These are phyloP conservation scores for Oryzias curvinotus DNA, from an alignment of 2,113 vertebrate species.

Conservation along the genomic window DNA sequence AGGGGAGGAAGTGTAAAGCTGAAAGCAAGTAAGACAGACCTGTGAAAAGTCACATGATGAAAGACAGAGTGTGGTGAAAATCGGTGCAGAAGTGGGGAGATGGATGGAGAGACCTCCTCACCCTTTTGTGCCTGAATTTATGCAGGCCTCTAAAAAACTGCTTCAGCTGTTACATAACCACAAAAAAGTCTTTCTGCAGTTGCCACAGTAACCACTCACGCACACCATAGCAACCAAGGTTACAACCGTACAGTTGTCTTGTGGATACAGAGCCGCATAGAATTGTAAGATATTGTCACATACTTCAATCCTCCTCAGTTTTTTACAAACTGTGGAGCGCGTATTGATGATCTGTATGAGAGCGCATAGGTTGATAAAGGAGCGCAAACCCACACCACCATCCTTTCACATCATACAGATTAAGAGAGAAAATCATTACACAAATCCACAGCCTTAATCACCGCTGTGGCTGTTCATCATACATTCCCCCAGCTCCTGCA, in stretches of 20 bases:
- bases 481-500: conserved; percentile 26
- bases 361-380: not conserved
- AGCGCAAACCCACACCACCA: conserved; percentile 1
- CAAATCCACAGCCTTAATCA: conserved; percentile 54
- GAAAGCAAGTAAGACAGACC: conserved; percentile 47
- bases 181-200: conserved; percentile 52
- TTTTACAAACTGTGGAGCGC: not conserved
- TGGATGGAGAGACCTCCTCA: conserved; percentile 37
- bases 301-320: not conserved
- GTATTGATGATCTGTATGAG: not conserved
- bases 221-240: conserved; percentile 63
- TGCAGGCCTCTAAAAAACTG: conserved; percentile 29
- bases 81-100: conserved; percentile 28
- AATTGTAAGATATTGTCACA: conserved; percentile 15
- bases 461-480: conserved; percentile 38
- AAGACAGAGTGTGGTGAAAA: conserved; percentile 45
- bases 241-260: conserved; percentile 45
- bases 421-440: conserved; percentile 46
- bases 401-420: conserved; percentile 20
- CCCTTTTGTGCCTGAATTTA: conserved; percentile 33
- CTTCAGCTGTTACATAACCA: conserved; percentile 44
- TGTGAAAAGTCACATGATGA: conserved; percentile 45
- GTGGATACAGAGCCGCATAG: conserved; percentile 2
- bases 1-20: conserved; percentile 39
- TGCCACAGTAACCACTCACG: conserved; percentile 56